These are phyloP conservation scores for Hyposoter didymator DNA, from an alignment of 2,888 invertebrate species.

Conservation along the genomic window DNA sequence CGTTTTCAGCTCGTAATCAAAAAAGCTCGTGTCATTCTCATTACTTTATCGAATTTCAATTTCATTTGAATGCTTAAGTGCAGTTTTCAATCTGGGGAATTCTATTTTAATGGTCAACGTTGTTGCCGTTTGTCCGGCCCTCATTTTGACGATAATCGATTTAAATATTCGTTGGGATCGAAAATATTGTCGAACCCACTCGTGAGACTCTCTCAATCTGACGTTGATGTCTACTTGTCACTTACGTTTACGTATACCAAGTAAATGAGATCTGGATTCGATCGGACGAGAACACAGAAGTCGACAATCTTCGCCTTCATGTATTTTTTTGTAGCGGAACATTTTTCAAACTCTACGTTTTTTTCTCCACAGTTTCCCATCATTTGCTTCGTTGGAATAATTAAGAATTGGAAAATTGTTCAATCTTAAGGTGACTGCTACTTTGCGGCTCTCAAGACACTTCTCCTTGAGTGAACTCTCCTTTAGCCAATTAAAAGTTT, in stretches of 20 bases:
- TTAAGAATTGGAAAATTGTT: slow-evolving; percentile 1
- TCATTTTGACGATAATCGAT: neutral
- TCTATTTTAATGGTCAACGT: neutral
- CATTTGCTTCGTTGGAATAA: neutral
- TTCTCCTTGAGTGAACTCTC: slow-evolving; percentile 39
- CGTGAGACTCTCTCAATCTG: neutral
- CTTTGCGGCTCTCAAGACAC: slow-evolving; percentile 50
- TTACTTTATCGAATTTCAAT: neutral
- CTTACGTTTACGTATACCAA: neutral
- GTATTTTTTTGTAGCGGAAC: neutral
- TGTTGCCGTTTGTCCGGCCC: neutral
- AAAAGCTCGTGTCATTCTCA: neutral
- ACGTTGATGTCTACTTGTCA: neutral
- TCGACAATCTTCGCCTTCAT: neutral
- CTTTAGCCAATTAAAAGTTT: slow-evolving; percentile 70
- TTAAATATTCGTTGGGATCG: neutral
- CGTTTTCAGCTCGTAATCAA: neutral
- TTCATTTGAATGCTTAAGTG: neutral
- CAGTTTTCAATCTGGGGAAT: neutral
- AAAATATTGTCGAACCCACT: neutral
- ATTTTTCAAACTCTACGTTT: neutral
- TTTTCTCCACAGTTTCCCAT: neutral
- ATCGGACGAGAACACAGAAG: neutral
- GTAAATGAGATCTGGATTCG: neutral
- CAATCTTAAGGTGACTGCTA: neutral